Base-by-base conservation (phyloP, 2,797 vertebrate genomes). In the Chaetodon trifasciatus region DNA sequence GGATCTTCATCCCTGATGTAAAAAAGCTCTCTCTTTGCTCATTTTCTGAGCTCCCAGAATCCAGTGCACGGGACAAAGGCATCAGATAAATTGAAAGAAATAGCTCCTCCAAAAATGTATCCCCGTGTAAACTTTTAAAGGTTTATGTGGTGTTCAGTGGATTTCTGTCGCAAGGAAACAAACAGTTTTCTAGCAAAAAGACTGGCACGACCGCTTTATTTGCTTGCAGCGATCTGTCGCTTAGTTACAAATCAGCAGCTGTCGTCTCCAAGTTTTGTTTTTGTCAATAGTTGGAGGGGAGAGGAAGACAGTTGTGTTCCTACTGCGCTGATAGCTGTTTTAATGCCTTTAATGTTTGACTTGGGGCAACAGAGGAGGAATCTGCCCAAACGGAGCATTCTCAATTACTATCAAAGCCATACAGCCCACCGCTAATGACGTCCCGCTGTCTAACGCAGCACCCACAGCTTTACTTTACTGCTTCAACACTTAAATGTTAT, bases 271-370 rank as follows among this genome's bases (percentile, higher is more conserved):
- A 84, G 74, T 90, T 88, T 87, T 91, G 85, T 89, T 93, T 93
- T 91, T 87, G 88, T 92, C 90, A 91, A 88, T 93, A 93, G 91
- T 93, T 93, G 86, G 74, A 87, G 83, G 91, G 79, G 64, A 89
- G 70, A 83, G 83, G 78, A 80, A 88, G 82, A 44, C 75, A 66
- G 81, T 69, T 46, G 65, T 61, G 55, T 88, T 90, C 79, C 74
- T 73, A 75, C 79, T 70, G 78, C 8, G 70, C 84, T 93, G 91
- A 91, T 88, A 87, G 90, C 86, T 86, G 89, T 91, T 92, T 92
- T 91, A 93, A 90, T 89, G 87, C 69, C 72, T 93, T 91, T 93
- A 93, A 92, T 93, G 86, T 93, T 84, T 85, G 79, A 92, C 84
- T 91, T 58, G 65, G 87, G 86, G 89, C 78, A 74, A 76, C 73